These are phyloP conservation scores for Dasysyrphus albostriatus DNA, from an alignment of 2,888 invertebrate genomes.

Conservation along the genomic window DNA sequence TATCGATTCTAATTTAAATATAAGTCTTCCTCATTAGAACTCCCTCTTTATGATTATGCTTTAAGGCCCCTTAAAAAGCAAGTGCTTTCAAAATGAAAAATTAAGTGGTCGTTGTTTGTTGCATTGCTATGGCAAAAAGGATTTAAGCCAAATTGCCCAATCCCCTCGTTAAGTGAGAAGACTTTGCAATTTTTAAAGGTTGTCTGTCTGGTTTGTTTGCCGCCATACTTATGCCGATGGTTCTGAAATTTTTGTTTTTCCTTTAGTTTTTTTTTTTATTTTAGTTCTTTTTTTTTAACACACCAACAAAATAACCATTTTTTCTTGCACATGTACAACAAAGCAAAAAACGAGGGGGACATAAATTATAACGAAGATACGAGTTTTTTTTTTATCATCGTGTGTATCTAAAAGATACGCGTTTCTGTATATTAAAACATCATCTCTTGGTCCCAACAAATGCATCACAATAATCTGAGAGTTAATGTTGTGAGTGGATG, in stretches of 20 bases:
- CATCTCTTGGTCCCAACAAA: constrained; percentile 37
- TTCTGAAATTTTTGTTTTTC: constrained; percentile 8
- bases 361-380: constrained; percentile 42
- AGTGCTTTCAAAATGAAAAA: constrained; percentile 27
- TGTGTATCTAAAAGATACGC: constrained; percentile 64
- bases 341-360: constrained; percentile 47
- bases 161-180: constrained; percentile 22
- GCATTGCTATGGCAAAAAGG: constrained; percentile 10
- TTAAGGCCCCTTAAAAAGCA: background rate
- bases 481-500: background rate
- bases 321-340: constrained; percentile 1
- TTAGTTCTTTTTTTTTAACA: background rate
- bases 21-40: background rate
- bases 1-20: background rate
- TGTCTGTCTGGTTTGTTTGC: constrained; percentile 36
- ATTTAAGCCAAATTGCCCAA: constrained; percentile 43
- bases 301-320: constrained; percentile 1
- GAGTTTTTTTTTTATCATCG: constrained; percentile 41
- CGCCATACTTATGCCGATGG: constrained; percentile 19
- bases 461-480: background rate
- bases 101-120: constrained; percentile 1
- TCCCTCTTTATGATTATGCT: background rate
- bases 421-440: constrained; percentile 49
- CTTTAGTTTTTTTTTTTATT: background rate
- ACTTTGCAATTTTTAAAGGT: constrained; percentile 34